Percentiles rank a stretch among this genome's conserved stretches.
These are phyloP conservation scores for Fundulus diaphanus DNA, from an alignment of 2,797 vertebrate species.

Conservation along the genomic window DNA sequence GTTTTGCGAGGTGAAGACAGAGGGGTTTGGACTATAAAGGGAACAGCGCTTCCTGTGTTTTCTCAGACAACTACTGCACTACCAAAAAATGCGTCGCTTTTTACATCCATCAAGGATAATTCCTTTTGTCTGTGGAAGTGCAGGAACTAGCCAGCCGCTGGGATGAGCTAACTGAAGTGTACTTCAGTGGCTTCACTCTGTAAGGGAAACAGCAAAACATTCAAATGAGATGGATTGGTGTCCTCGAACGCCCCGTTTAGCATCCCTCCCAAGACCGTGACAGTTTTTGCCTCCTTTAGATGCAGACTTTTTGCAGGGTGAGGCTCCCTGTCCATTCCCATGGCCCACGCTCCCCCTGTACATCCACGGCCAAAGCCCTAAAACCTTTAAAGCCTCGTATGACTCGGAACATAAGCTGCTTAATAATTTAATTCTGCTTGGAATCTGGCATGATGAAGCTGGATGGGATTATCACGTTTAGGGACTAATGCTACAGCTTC, in stretches of 20 bases:
- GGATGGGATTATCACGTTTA: conserved; percentile 74
- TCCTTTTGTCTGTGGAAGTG: background rate
- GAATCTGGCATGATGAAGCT: conserved; percentile 81
- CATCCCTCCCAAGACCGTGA: background rate
- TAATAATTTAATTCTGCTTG: conserved; percentile 87
- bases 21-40: conserved; percentile 59
- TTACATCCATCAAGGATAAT: conserved; percentile 4
- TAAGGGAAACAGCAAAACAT: background rate
- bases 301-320: conserved; percentile 42
- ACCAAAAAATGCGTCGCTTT: conserved; percentile 33
- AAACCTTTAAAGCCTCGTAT: conserved; percentile 72
- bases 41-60: conserved; percentile 69
- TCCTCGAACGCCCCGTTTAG: conserved; percentile 2
- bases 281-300: background rate
- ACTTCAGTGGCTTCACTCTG: conserved; percentile 13
- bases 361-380: conserved; percentile 61
- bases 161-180: conserved; percentile 1
- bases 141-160: conserved; percentile 2
- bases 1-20: conserved; percentile 67
- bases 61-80: conserved; percentile 50
- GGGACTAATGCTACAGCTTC: conserved; percentile 61
- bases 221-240: conserved; percentile 1
- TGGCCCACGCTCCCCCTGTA: conserved; percentile 36
- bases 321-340: conserved; percentile 58
- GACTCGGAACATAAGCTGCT: conserved; percentile 81